These are phyloP conservation scores for Lottia gigantea DNA, from an alignment of 2,888 invertebrate genomes.

Conservation along the genomic window DNA sequence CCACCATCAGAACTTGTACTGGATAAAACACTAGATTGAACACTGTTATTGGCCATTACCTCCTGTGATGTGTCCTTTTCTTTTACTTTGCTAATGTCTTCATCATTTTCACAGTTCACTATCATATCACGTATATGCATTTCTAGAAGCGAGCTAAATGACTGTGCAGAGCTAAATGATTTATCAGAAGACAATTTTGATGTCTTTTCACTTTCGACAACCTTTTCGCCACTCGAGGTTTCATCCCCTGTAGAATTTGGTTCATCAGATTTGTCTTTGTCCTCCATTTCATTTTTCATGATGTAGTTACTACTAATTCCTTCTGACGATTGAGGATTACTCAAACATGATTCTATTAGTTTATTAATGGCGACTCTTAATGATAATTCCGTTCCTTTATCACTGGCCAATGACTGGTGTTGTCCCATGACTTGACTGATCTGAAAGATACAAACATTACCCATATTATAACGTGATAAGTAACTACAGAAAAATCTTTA, in stretches of 20 bases:
- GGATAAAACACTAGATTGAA: not conserved
- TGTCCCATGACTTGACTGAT: slow-evolving; percentile 26
- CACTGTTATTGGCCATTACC: not conserved
- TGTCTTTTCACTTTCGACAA: too few relatives aligned
- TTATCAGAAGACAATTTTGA: not conserved
- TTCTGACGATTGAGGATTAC: not conserved
- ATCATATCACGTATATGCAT: slow-evolving; percentile 1
- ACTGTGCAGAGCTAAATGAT: not conserved
- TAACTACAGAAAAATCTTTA: too few relatives aligned
- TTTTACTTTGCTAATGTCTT: not conserved
- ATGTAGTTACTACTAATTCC: too few relatives aligned
- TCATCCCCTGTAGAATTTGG: too few relatives aligned
- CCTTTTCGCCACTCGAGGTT: too few relatives aligned
- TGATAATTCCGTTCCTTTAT: not conserved
- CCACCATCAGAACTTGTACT: not conserved
- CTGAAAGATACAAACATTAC: not conserved
- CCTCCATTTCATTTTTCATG: too few relatives aligned
- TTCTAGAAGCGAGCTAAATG: not conserved
- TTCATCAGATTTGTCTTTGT: too few relatives aligned
- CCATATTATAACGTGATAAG: too few relatives aligned
- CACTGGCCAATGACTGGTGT: slow-evolving; percentile 21
- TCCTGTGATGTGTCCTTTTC: not conserved
- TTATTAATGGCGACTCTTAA: slow-evolving; percentile 1
- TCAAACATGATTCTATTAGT: slow-evolving; percentile 3
- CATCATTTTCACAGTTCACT: slow-evolving; percentile 2